A percentile compares a stretch with the other conserved stretches of the same genome.
phyloP scores from a whole-genome alignment of 2,113 vertebrate species.

The Anoura caudifer region DNA sequence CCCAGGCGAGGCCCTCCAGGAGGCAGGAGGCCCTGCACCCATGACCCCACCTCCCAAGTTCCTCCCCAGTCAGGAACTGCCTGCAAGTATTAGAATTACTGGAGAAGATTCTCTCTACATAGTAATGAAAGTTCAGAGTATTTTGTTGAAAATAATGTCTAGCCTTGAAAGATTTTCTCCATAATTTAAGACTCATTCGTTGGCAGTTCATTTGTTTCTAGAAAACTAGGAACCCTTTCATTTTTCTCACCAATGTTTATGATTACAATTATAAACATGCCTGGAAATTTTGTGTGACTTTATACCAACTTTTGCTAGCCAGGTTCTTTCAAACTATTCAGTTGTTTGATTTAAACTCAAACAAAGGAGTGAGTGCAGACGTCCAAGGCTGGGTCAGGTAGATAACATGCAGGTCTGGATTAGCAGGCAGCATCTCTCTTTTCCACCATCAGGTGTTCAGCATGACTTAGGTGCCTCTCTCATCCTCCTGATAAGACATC shows the following conservation, averaged over 20 bases:
- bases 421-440: rapidly evolving
- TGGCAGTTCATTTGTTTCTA: neutral
- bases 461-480: neutral
- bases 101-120: neutral
- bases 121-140: too few relatives aligned
- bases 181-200: neutral
- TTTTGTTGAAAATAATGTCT: rapidly evolving
- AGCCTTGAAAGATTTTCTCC: neutral
- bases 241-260: neutral
- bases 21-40: too few relatives aligned
- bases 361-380: rapidly evolving
- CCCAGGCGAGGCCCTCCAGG: rapidly evolving
- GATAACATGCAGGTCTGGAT: rapidly evolving
- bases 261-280: too few relatives aligned
- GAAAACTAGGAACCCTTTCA: neutral
- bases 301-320: rapidly evolving
- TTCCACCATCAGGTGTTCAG: rapidly evolving
- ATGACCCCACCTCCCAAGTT: rapidly evolving
- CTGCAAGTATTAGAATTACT: rapidly evolving
- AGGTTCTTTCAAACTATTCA: neutral
- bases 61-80: neutral
- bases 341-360: neutral
- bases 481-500: rapidly evolving
- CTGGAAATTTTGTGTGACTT: neutral
- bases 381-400: rapidly evolving